Conservation (phyloP, 2,797 vertebrate genomes). For the Astyanax mexicanus region DNA sequence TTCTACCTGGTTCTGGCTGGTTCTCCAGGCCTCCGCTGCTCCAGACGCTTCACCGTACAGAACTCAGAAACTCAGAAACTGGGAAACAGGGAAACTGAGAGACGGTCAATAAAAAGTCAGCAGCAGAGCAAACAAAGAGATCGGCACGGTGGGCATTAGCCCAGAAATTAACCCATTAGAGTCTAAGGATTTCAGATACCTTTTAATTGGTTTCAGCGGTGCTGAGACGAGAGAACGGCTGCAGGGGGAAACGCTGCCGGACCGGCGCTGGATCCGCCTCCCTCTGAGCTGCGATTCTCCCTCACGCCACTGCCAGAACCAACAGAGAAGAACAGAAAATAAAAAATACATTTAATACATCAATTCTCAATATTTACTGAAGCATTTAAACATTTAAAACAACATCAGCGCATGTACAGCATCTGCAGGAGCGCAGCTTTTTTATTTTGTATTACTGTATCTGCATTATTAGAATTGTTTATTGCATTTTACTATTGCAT, state of each 20-base stretch:
- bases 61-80: no score
- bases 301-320: background rate
- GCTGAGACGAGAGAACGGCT: slow-evolving; percentile 60
- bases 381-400: no score
- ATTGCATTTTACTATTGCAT: no score
- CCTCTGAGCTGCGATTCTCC: slow-evolving; percentile 1
- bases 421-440: no score
- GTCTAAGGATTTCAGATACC: slow-evolving; percentile 62
- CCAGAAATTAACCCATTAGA: slow-evolving; percentile 72
- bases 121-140: slow-evolving; percentile 68
- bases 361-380: no score
- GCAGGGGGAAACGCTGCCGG: slow-evolving; percentile 63
- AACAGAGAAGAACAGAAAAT: no score
- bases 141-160: slow-evolving; percentile 60
- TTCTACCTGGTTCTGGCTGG: no score
- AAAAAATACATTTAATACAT: no score
- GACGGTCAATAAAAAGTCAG: slow-evolving; percentile 63
- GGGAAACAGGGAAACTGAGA: slow-evolving; percentile 62
- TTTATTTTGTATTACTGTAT: no score
- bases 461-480: no score
- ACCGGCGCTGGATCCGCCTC: slow-evolving; percentile 42
- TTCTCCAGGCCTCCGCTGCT: background rate
- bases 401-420: no score
- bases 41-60: no score
- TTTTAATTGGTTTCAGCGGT: slow-evolving; percentile 72